A percentile compares a stretch with the other conserved stretches of the same genome.
Evolutionary conservation across 1,140 invertebrate genomes (phyloP).

Genomic region (Drosophila kepulauana): DNA sequence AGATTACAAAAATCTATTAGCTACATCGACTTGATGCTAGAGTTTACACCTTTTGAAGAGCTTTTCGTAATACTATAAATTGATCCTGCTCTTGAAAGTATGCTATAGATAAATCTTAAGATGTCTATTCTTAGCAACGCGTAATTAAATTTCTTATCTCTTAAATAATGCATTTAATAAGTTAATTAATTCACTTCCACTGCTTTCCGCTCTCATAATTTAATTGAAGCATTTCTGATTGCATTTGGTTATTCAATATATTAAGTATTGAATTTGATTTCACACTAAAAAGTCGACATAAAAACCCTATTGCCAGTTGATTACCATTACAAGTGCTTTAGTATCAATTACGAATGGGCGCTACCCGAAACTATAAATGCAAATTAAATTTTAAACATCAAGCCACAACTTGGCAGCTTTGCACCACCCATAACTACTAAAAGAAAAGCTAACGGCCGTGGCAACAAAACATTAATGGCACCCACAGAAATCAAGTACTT

Average conservation of each 20-base stretch:
- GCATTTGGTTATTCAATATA: conserved; percentile 2
- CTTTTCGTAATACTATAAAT: not conserved
- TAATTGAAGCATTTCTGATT: not conserved
- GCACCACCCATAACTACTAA: conserved; percentile 36
- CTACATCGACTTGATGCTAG: too few relatives aligned
- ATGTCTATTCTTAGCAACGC: too few relatives aligned
- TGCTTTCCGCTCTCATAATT: conserved; percentile 12
- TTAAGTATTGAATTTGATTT: not conserved
- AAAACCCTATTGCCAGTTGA: conserved; percentile 19
- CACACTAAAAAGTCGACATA: not conserved
- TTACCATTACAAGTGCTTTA: conserved; percentile 37
- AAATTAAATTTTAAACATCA: conserved; percentile 59
- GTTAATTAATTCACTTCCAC: not conserved
- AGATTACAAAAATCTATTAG: too few relatives aligned
- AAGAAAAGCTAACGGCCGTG: conserved; percentile 40
- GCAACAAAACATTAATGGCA: conserved; percentile 53
- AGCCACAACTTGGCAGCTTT: conserved; percentile 38
- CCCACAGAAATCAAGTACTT: conserved; percentile 38
- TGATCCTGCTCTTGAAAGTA: not conserved
- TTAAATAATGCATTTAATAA: not conserved
- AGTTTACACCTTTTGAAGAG: too few relatives aligned
- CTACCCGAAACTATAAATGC: conserved; percentile 57
- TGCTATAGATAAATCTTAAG: not conserved
- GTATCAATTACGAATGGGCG: conserved; percentile 62
- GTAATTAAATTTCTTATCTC: not conserved